Percentiles rank a stretch among this genome's conserved stretches.
phyloP scores from a whole-genome alignment of 2,797 vertebrate genomes.

The Neosilurus mollespiculum region DNA sequence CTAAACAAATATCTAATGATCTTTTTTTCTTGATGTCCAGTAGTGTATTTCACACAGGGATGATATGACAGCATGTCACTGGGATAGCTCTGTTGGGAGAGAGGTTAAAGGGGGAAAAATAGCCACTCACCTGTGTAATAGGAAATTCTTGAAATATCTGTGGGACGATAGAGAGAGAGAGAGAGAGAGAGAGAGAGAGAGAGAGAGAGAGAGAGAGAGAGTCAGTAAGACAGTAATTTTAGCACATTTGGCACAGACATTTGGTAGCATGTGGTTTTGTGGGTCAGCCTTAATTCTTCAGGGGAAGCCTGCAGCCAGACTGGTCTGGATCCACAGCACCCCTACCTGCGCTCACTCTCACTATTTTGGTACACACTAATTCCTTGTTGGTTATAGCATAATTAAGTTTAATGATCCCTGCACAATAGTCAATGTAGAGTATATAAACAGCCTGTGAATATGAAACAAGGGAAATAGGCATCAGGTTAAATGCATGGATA shows the following conservation, averaged over 20 bases:
- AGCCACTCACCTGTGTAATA: slow-evolving; percentile 82
- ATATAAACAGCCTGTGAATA: background rate
- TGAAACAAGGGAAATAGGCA: background rate
- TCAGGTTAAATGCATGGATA: background rate
- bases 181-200: slow-evolving; percentile 24
- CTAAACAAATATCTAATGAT: no score
- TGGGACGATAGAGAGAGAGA: no score
- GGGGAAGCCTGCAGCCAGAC: slow-evolving; percentile 13
- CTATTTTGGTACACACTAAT: background rate
- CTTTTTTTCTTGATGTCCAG: background rate
- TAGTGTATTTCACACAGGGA: background rate
- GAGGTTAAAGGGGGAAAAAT: background rate
- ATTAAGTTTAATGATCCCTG: background rate
- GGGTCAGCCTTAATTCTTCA: slow-evolving; percentile 45
- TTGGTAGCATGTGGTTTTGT: slow-evolving; percentile 50
- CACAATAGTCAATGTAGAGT: background rate
- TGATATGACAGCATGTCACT: background rate
- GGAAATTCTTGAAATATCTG: slow-evolving; percentile 87
- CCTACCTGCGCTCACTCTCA: slow-evolving; percentile 11
- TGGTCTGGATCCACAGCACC: slow-evolving; percentile 33
- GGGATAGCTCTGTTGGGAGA: background rate
- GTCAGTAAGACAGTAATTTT: slow-evolving; percentile 35
- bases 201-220: slow-evolving; percentile 46
- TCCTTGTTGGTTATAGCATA: background rate
- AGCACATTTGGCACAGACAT: slow-evolving; percentile 41